Percentiles rank a stretch among this genome's conserved stretches.
Conservation (phyloP, 1,140 invertebrate species). For the Anthonomus grandis region DNA sequence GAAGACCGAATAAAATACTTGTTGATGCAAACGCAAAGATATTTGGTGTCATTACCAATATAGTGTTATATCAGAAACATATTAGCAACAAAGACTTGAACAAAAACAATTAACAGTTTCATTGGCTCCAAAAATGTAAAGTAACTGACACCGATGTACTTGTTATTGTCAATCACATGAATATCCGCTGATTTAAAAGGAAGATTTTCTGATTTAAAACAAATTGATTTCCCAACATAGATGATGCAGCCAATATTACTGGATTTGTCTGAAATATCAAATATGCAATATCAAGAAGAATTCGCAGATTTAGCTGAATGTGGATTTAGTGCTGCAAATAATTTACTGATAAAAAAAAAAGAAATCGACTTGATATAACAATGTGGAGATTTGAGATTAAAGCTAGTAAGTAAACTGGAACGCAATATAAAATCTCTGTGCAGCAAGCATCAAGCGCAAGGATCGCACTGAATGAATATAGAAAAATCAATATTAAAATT, state of each 20-base stretch:
- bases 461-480: too few species aligned
- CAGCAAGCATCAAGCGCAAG: too few species aligned
- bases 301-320: too few species aligned
- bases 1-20: constrained; percentile 30
- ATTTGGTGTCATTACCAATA: constrained; percentile 21
- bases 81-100: constrained; percentile 29
- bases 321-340: too few species aligned
- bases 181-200: constrained; percentile 19
- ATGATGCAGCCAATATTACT: constrained; percentile 26
- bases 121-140: constrained; percentile 27
- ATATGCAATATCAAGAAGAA: constrained; percentile 24
- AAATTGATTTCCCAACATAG: constrained; percentile 26
- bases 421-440: too few species aligned
- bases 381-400: too few species aligned
- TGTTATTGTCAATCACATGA: constrained; percentile 23
- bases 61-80: constrained; percentile 28
- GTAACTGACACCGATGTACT: constrained; percentile 22
- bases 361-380: too few species aligned
- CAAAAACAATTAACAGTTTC: constrained; percentile 29
- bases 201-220: constrained; percentile 27
- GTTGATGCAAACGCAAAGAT: constrained; percentile 26
- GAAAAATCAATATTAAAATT: too few species aligned
- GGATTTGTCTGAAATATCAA: constrained; percentile 28
- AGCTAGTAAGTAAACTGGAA: too few species aligned
- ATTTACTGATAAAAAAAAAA: too few species aligned